Conservation (phyloP, 2,888 invertebrate genomes). For the Baronia brevicornis region DNA sequence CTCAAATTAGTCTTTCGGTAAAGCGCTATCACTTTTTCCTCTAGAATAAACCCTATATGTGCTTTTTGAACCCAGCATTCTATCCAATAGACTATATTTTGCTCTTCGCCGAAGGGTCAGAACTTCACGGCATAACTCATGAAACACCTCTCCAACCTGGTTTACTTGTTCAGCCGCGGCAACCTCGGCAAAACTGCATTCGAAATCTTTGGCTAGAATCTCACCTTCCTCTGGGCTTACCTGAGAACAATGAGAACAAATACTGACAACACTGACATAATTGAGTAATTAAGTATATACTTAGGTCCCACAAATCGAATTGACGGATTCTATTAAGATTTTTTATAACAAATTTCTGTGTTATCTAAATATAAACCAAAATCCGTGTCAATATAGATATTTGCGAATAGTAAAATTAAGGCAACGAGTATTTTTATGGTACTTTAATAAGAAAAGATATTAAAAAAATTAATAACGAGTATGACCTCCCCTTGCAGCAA, state of each 20-base stretch:
- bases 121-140: conserved; percentile 89
- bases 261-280: not conserved
- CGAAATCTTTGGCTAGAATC: conserved; percentile 90
- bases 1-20: conserved; percentile 83
- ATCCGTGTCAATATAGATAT: too few relatives aligned
- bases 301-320: too few relatives aligned
- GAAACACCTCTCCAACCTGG: conserved; percentile 89
- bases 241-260: conserved; percentile 28
- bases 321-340: too few relatives aligned
- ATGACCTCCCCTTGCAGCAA: too few relatives aligned
- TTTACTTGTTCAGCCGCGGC: conserved; percentile 92
- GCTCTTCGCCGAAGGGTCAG: conserved; percentile 85
- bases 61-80: conserved; percentile 87
- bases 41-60: conserved; percentile 84
- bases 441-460: too few relatives aligned
- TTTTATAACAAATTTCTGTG: too few relatives aligned
- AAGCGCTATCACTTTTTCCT: conserved; percentile 91
- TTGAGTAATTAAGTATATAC: too few relatives aligned
- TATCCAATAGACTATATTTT: conserved; percentile 87
- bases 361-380: too few relatives aligned
- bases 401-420: too few relatives aligned
- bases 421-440: too few relatives aligned
- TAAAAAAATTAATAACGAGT: too few relatives aligned
- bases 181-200: conserved; percentile 91
- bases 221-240: conserved; percentile 92